A percentile compares a stretch with the other conserved stretches of the same genome.
Conservation (phyloP, 2,113 vertebrate genomes). For the Colaptes auratus region DNA sequence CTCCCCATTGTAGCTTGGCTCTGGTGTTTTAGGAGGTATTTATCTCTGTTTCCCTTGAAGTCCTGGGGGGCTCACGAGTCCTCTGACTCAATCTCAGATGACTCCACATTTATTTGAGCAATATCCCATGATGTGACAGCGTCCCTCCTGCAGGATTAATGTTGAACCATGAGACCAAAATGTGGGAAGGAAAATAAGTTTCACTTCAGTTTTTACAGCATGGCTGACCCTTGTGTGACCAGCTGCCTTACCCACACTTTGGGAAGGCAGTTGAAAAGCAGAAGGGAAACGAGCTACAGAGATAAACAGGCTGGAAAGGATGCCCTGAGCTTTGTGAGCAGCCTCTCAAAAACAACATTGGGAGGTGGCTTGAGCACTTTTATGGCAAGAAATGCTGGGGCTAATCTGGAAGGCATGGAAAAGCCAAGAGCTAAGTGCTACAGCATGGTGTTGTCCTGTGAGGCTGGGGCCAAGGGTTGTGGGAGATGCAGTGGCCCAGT, state of each 20-base stretch:
- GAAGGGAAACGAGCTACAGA: background rate
- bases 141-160: background rate
- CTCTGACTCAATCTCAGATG: background rate
- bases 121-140: background rate
- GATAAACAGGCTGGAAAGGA: background rate
- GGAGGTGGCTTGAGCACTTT: background rate
- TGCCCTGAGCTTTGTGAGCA: background rate
- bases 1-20: background rate
- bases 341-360: background rate
- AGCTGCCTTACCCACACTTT: background rate
- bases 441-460: background rate
- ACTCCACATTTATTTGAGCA: background rate
- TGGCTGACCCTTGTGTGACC: background rate
- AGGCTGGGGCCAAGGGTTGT: background rate
- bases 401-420: background rate
- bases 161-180: background rate
- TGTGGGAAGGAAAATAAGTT: background rate
- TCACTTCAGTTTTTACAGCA: slow-evolving; percentile 14
- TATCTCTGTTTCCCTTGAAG: background rate
- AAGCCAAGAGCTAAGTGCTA: background rate
- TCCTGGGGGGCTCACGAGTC: background rate
- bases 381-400: background rate
- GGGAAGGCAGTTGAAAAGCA: background rate
- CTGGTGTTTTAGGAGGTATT: background rate
- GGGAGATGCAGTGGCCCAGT: background rate